Conservation (phyloP, 2,888 invertebrate species). For the Drosophila monieri region DNA sequence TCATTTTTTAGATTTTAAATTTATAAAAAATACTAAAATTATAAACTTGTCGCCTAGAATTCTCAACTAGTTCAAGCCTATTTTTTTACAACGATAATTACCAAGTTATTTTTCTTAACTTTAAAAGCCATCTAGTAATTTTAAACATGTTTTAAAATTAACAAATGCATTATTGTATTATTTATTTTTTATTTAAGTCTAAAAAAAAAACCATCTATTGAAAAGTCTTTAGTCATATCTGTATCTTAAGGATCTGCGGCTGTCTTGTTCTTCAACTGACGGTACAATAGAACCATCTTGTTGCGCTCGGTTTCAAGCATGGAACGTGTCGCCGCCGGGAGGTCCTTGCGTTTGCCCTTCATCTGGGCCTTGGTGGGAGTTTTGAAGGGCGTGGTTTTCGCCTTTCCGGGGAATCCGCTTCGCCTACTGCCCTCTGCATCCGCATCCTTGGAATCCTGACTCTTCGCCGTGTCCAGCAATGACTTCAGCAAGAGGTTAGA, state of each 20-base stretch:
- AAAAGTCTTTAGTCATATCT: slow-evolving; percentile 7
- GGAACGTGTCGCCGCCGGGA: slow-evolving; percentile 86
- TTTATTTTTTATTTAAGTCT: neutral
- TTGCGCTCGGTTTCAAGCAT: slow-evolving; percentile 86
- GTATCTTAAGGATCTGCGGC: slow-evolving; percentile 5
- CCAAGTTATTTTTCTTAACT: neutral
- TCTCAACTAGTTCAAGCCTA: neutral
- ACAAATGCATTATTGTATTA: slow-evolving; percentile 3
- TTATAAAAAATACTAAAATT: neutral
- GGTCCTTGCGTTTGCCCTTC: slow-evolving; percentile 87
- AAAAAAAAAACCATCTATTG: slow-evolving; percentile 1
- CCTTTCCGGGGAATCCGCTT: neutral
- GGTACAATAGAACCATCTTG: slow-evolving; percentile 86
- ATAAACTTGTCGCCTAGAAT: neutral
- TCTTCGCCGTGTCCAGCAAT: slow-evolving; percentile 80
- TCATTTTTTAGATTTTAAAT: neutral
- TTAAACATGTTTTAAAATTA: neutral
- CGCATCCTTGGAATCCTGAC: neutral
- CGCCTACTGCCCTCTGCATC: neutral
- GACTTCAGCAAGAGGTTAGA: slow-evolving; percentile 85
- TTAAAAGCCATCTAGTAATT: neutral
- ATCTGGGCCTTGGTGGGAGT: slow-evolving; percentile 79
- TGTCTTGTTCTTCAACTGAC: slow-evolving; percentile 84
- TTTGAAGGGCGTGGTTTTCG: slow-evolving; percentile 25
- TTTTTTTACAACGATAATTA: neutral